Base-by-base conservation (phyloP, 2,888 invertebrate genomes). In the Nomada ruficornis region DNA sequence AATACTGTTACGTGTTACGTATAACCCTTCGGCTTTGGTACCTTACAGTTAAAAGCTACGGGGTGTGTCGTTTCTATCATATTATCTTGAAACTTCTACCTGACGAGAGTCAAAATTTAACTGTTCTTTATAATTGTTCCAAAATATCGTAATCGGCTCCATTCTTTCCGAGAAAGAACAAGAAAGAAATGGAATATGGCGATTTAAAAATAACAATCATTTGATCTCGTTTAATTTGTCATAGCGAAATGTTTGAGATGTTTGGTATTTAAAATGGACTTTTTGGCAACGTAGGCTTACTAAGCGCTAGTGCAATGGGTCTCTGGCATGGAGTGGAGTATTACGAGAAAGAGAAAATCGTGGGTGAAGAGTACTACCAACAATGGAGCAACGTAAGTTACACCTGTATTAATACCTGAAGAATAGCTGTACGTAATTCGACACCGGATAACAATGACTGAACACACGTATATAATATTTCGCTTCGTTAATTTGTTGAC, bases 241-340 rank as follows among this genome's bases (percentile, higher is more conserved):
- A 15, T 47, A 15, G 47, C 10, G 15, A 15, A 47, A 47, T 15
- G 47, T 15, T 47, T 47, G 15, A 13, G 47, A 47, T 2, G 7
- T 11, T 15, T 63, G 18, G 5, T 23, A 47, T 36, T 50, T 42
- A 23, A 15, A 76, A 62, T 57, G 20, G 23, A 47, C 36, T 81
- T 29, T 11, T 64, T 67, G 55, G 69, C 44, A 15, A 82, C 73
- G 60, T 44, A 97, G 98, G 98, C 94, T 94, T 99, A 83, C 94
- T 98, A 90, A 97, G 98, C 86, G 98, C 98, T 50, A 98, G 98
- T 80, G 98, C 97, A 60, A 99, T 99, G 98, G 98, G 98, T 60
- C 95, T 98, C 65, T 98, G 98, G 98, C 98, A 98, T 93, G 98
- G 98, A 72, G 98, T 98, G 44, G 98, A 98, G 94, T 98, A 98